Conservation (phyloP, 2,797 vertebrate species). For the Phrynocephalus vlangalii region DNA sequence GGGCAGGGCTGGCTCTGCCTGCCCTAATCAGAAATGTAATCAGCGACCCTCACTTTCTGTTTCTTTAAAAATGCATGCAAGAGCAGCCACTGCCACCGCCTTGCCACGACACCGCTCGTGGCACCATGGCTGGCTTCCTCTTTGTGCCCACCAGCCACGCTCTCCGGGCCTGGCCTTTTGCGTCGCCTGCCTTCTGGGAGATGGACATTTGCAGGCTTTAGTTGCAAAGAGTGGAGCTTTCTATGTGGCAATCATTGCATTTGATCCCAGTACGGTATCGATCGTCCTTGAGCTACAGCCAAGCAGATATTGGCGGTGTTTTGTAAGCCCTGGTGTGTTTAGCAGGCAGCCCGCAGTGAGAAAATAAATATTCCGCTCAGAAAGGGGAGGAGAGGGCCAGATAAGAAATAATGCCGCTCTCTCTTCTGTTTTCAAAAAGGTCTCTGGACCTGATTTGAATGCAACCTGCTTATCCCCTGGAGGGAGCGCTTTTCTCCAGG, state of each 20-base stretch:
- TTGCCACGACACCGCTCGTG: conserved; percentile 34
- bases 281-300: conserved; percentile 63
- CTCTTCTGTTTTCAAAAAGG: conserved; percentile 48
- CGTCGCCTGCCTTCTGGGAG: conserved; percentile 33
- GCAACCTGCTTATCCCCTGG: conserved; percentile 47
- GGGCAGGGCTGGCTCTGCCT: conserved; percentile 67
- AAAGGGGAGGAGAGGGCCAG: conserved; percentile 39
- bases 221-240: conserved; percentile 66
- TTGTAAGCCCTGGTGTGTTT: conserved; percentile 55
- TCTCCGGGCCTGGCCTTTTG: conserved; percentile 34
- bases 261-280: conserved; percentile 65
- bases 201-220: conserved; percentile 52
- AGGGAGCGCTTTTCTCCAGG: conserved; percentile 57
- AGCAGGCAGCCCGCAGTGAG: conserved; percentile 63
- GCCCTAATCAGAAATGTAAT: conserved; percentile 71
- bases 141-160: conserved; percentile 48
- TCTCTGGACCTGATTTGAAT: conserved; percentile 61
- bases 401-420: conserved; percentile 35
- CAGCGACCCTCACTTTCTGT: conserved; percentile 65
- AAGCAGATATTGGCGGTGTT: conserved; percentile 62
- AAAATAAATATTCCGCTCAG: conserved; percentile 66
- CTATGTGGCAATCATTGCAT: conserved; percentile 65
- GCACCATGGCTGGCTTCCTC: conserved; percentile 53
- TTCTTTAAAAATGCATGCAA: conserved; percentile 70
- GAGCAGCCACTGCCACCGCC: conserved; percentile 33